Evolutionary conservation across 2,113 vertebrate species (phyloP), one percentile per base, ranked within the genome.

Genomic region (Pagrus major): DNA sequence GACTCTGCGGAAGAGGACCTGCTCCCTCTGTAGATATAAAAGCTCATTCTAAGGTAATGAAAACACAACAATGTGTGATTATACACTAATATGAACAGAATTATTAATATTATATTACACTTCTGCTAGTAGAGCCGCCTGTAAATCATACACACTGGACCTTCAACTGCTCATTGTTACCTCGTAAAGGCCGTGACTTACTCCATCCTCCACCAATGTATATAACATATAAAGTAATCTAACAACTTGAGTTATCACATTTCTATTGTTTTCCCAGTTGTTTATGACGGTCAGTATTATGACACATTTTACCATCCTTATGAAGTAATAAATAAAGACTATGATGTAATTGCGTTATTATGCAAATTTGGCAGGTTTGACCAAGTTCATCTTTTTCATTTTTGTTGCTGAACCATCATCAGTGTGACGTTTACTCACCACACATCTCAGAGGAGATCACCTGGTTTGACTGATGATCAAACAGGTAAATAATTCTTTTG

Each of bases 391-490:
- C 21, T 47, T 18, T 9, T 21, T 44, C 14, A 31, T 9, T 46
- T 20, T 76, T 55, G 27, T 2, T 46, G 27, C 9, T 31, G 11
- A 27, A 47, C 44, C 9, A n/a, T 56, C 29, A 4, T 47, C 49
- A 6, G 7, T 14, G 29, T 39, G 21, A 3, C 12, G 16, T 66
- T 72, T 37, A 33, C 23, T 66, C 31, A 16, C 23, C 37, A 6
- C 69, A 61, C n/a, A 35, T 47, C 10, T 23, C 44, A 39, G 2
- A 72, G 59, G n/a, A 35, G 35, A 15, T 59, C 39, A 65, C 41
- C 33, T 39, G 51, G 16, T 67, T 73, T 73, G 54, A 67, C 9
- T 42, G 52, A 21, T 21, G 20, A 49, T 31, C 23, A 29, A 55
- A 42, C 20, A n/a, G n/a, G n/a, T n/a, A n/a, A n/a, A n/a, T n/a